Conservation (phyloP, 1,140 invertebrate species). For the Caenorhabditis remanei region DNA sequence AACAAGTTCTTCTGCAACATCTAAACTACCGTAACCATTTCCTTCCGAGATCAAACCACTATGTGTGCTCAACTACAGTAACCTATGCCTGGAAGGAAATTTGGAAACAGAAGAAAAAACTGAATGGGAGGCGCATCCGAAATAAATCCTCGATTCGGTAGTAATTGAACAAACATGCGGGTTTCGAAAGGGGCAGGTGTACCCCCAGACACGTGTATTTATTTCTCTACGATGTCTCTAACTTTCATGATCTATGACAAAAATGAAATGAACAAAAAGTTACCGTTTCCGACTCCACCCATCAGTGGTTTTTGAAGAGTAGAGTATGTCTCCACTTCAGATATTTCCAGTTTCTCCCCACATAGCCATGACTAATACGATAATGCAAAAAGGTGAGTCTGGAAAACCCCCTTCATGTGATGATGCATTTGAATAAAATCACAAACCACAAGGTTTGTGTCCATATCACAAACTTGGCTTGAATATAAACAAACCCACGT, state of each 20-base stretch:
- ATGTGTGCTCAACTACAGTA: constrained; percentile 11
- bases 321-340: no score
- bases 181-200: background rate
- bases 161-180: constrained; percentile 16
- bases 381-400: constrained; percentile 25
- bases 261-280: constrained; percentile 51
- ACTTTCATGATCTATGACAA: constrained; percentile 52
- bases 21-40: background rate
- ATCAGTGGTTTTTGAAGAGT: background rate
- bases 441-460: constrained; percentile 28
- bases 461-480: background rate
- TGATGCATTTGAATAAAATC: background rate
- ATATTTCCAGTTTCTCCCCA: background rate
- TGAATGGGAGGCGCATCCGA: background rate
- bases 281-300: background rate
- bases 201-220: constrained; percentile 40
- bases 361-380: constrained; percentile 27
- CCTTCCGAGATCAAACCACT: constrained; percentile 21
- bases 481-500: background rate
- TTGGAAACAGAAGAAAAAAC: background rate
- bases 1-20: constrained; percentile 4
- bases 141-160: constrained; percentile 24
- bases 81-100: background rate
- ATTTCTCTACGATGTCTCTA: constrained; percentile 7
- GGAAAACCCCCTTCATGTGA: background rate